A percentile compares a stretch with the other conserved stretches of the same genome.
Evolutionary conservation across 2,113 vertebrate genomes (phyloP).

Genomic region (Equus przewalskii): DNA sequence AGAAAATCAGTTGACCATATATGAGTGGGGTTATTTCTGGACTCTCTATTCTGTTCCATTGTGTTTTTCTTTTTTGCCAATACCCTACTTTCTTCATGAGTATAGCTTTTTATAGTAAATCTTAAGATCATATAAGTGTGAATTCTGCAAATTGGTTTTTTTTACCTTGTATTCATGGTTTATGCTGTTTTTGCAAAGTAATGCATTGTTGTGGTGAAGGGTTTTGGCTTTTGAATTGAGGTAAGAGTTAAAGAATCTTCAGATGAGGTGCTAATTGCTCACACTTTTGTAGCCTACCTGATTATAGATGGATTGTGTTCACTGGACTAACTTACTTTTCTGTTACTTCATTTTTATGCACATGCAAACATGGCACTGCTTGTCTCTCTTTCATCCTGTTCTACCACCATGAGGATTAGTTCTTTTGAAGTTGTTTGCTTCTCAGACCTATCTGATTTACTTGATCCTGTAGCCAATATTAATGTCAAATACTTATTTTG

Average conservation of each 20-base stretch:
- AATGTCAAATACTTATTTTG: neutral
- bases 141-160: neutral
- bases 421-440: conserved; percentile 10
- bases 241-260: conserved; percentile 21
- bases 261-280: neutral
- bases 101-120: neutral
- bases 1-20: neutral
- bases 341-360: neutral
- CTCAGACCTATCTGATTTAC: neutral
- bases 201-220: neutral
- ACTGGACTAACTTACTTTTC: neutral
- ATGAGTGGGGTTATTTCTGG: neutral
- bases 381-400: conserved; percentile 3
- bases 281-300: neutral
- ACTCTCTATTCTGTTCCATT: neutral
- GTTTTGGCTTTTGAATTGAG: conserved; percentile 40
- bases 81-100: neutral
- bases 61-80: neutral
- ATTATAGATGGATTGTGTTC: conserved; percentile 17
- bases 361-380: neutral
- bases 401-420: neutral
- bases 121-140: neutral
- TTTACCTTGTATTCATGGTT: neutral
- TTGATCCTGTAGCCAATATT: neutral
- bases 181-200: neutral